phyloP scores from a whole-genome alignment of 2,797 vertebrate species.

The Lacerta viridis region DNA sequence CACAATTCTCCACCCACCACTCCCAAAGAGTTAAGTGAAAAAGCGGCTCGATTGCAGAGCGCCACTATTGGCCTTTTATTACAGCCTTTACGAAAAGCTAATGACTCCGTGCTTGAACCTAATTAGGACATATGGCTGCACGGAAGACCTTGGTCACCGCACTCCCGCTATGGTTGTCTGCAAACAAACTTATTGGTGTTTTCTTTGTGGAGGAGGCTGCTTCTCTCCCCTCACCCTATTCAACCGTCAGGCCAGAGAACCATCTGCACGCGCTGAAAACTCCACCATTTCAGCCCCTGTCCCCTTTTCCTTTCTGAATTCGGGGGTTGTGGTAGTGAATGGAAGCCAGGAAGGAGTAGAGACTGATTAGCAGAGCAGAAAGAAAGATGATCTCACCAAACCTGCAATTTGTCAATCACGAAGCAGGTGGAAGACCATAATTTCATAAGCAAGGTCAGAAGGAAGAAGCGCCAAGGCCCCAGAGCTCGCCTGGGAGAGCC shows the following conservation, averaged over 20 bases:
- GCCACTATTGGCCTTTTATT: constrained; percentile 34
- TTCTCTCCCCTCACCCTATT: not conserved
- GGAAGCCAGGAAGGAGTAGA: constrained; percentile 54
- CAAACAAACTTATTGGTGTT: not conserved
- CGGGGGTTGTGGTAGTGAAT: constrained; percentile 20
- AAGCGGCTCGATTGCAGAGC: constrained; percentile 54
- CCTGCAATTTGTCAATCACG: constrained; percentile 78
- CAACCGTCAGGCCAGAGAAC: not conserved
- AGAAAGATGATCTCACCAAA: constrained; percentile 73
- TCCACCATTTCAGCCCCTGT: not conserved
- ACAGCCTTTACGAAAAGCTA: constrained; percentile 49
- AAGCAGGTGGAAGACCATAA: constrained; percentile 69
- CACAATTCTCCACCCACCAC: not conserved
- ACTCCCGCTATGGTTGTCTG: not conserved
- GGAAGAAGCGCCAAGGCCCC: constrained; percentile 61
- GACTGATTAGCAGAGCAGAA: constrained; percentile 73
- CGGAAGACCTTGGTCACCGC: constrained; percentile 35
- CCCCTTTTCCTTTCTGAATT: constrained; percentile 20
- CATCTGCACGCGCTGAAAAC: not conserved
- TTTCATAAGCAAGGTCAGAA: constrained; percentile 81
- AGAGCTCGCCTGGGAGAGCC: constrained; percentile 47
- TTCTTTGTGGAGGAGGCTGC: not conserved
- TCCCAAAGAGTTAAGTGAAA: constrained; percentile 35
- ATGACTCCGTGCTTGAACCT: constrained; percentile 57
- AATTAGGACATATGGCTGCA: constrained; percentile 55